phyloP scores from a whole-genome alignment of 37 sponge, comb jelly and placozoan species.

The Corticium candelabrum region DNA sequence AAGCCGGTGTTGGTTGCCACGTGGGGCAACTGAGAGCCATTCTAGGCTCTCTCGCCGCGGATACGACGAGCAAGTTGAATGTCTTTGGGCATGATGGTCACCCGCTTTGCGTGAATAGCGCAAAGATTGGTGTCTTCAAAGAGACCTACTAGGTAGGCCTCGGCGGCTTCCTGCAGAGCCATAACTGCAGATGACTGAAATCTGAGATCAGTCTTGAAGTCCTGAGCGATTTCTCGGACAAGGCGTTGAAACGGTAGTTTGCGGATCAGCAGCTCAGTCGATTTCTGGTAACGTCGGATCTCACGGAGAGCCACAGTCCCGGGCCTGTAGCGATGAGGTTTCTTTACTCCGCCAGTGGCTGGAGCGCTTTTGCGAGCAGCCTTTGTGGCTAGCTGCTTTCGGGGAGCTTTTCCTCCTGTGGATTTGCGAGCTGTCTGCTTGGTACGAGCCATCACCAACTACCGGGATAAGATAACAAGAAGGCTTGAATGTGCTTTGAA shows the following conservation, averaged over 20 bases:
- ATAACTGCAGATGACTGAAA: slow-evolving; percentile 82
- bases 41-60: slow-evolving; percentile 93
- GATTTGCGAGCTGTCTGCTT: slow-evolving; percentile 52
- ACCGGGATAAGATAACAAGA: too few species aligned
- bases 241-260: slow-evolving; percentile 86
- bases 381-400: slow-evolving; percentile 15
- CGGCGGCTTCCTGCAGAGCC: slow-evolving; percentile 84
- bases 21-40: too few species aligned
- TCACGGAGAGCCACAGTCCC: slow-evolving; percentile 90
- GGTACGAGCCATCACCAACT: slow-evolving; percentile 55
- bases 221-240: slow-evolving; percentile 85
- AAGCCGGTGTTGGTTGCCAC: too few species aligned
- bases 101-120: slow-evolving; percentile 95
- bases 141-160: slow-evolving; percentile 93
- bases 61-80: slow-evolving; percentile 94
- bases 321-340: slow-evolving; percentile 88
- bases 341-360: slow-evolving; percentile 86
- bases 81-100: slow-evolving; percentile 99
- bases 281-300: slow-evolving; percentile 89
- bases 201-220: slow-evolving; percentile 85
- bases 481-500: too few species aligned
- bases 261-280: slow-evolving; percentile 77
- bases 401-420: slow-evolving; percentile 44
- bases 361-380: slow-evolving; percentile 69
- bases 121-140: slow-evolving; percentile 98